Conservation (phyloP, 37 sponge, comb jelly and placozoan species). For the Lycopodina hypogea region DNA sequence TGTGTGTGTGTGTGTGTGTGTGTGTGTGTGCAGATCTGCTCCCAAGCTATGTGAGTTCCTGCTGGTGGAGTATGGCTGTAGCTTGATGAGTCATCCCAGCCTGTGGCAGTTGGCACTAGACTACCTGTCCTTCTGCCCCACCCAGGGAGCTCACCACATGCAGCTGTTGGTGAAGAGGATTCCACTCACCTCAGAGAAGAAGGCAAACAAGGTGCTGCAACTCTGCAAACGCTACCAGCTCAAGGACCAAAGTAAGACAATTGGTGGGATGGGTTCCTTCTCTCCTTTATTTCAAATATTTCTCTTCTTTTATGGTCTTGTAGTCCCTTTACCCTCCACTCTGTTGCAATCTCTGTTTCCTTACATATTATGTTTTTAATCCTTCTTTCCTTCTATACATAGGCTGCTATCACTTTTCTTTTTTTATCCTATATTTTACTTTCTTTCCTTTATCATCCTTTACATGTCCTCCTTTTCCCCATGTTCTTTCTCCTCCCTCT, state of each 20-base stretch:
- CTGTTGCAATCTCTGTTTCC: background rate
- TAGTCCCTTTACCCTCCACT: background rate
- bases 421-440: background rate
- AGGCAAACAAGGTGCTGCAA: conserved; percentile 66
- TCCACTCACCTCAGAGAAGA: conserved; percentile 62
- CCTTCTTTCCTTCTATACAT: background rate
- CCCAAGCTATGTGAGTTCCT: conserved; percentile 60
- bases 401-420: background rate
- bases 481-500: background rate
- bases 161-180: conserved; percentile 32
- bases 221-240: conserved; percentile 60
- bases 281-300: background rate
- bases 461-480: background rate
- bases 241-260: conserved; percentile 50
- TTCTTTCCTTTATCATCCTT: background rate
- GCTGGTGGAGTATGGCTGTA: conserved; percentile 63
- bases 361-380: background rate
- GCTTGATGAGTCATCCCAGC: conserved; percentile 51
- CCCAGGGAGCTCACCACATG: conserved; percentile 61
- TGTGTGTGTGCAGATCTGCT: conserved; percentile 54
- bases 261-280: background rate
- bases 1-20: too few species aligned
- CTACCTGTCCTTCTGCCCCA: conserved; percentile 68
- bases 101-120: conserved; percentile 73
- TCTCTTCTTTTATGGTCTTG: background rate